A percentile compares a stretch with the other conserved stretches of the same genome.
phyloP scores from a whole-genome alignment of 1,140 invertebrate genomes.

The Drosophila miranda region DNA sequence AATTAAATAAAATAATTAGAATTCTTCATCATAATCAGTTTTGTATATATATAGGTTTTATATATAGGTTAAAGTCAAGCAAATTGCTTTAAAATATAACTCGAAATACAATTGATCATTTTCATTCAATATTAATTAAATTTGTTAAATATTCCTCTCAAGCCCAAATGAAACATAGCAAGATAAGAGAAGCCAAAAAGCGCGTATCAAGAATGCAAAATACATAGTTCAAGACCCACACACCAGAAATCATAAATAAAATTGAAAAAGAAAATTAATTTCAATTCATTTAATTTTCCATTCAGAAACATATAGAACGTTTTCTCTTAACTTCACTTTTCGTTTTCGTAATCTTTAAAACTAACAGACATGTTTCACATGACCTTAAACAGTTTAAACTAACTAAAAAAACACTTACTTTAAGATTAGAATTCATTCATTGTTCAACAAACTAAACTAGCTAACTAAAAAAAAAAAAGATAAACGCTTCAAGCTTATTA shows the following conservation, averaged over 20 bases:
- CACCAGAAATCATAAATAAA: constrained; percentile 47
- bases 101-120: too few relatives aligned
- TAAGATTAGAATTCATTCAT: constrained; percentile 26
- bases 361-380: constrained; percentile 63
- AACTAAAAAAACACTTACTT: constrained; percentile 35
- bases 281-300: constrained; percentile 66
- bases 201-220: neutral
- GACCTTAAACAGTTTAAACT: constrained; percentile 27
- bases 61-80: too few relatives aligned
- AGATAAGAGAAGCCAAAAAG: neutral
- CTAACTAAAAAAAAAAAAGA: too few relatives aligned
- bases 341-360: constrained; percentile 29
- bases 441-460: constrained; percentile 3
- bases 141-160: too few relatives aligned
- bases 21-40: too few relatives aligned
- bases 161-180: too few relatives aligned
- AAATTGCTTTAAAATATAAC: too few relatives aligned
- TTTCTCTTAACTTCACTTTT: constrained; percentile 13
- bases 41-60: too few relatives aligned
- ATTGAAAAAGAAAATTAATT: constrained; percentile 63
- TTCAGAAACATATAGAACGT: constrained; percentile 30
- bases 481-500: too few relatives aligned
- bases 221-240: constrained; percentile 16
- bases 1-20: neutral
- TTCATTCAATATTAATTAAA: neutral